Evolutionary conservation across 2,888 invertebrate genomes (phyloP), one percentile per base, ranked within the genome.

Genomic region (Apodemia hepburni): DNA sequence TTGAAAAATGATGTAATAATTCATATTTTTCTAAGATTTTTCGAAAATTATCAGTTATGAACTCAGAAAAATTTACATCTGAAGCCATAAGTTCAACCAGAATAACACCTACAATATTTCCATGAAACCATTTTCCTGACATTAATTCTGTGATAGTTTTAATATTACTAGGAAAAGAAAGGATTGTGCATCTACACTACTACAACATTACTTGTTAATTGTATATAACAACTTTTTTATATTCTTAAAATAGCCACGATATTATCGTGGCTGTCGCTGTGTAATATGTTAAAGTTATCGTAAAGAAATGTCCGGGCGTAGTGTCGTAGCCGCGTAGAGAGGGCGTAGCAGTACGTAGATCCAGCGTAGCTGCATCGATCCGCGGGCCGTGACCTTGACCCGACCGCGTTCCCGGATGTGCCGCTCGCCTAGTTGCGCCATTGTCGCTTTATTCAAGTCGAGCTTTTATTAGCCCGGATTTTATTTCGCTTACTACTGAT

Each of bases 381-480:
- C 88, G 81, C 85, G 83, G 85, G 82, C 90, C 92, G 92, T 93
- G 93, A 93, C 93, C 93, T 93, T 93, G 93, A 93, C 93, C 93
- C 82, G 93, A 82, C 89, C 90, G 89, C 87, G 84, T 86, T 89
- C 90, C 90, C 91, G 89, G 91, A 86, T 87, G 84, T 85, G 77
- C 82, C 71, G 71, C 77, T 83, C 79, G 82, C 82, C 84, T 79
- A 83, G 81, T 84, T 84, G 82, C 84, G 84, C 85, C 77, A 84
- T 84, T 85, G 82, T 84, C 82, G 82, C 82, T 83, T 77, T 78
- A 77, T 79, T 78, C 78, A 79, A 81, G 78, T 71, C 78, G 69
- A 73, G 81, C 81, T 87, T 87, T 87, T 87, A 87, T 85, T 87
- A 85, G 84, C 79, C 69, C 68, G 69, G 75, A 65, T 77, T 85